Evolutionary conservation across 2,113 vertebrate genomes (phyloP), one percentile per base, ranked within the genome.

Genomic region (Gallinago jamesoni): DNA sequence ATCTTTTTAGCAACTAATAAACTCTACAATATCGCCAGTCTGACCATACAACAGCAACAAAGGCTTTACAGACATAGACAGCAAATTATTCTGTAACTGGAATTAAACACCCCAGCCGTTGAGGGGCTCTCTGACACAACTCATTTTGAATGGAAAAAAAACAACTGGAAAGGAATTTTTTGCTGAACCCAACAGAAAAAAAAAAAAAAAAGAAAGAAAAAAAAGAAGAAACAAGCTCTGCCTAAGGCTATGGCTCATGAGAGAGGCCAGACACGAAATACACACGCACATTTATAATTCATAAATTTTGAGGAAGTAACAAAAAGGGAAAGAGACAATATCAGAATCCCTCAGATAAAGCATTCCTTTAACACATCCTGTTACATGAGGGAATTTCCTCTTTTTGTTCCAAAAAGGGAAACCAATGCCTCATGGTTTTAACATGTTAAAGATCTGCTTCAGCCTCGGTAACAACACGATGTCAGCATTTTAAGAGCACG

Each of bases 391-490:
- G 89, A 66, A 96, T 93, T 96, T 97, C 95, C 93, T 93, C 84
- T 94, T 93, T 94, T 82, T 82, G 87, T 83, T 91, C 82, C 90
- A 88, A 43, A 95, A 87, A 75, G 72, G 78, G 87, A 96, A 97
- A 95, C n/a, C 35, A 33, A 45, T 28, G 52, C 90, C 73, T 84
- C 72, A 48, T 53, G 69, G 41, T 48, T 91, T 81, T 27, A 94
- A 87, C 53, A 73, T 24, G 50, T 39, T 64, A 66, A 84, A 91
- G 84, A 84, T 74, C 89, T 84, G 74, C 89, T 91, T 30, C 41
- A 89, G 80, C n/a, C 2, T 21, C 5, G 0, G 31, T 21, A 86
- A 47, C 68, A 70, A 25, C 53, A 76, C 77, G 3, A 7, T 9
- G 41, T 96, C 95, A 96, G 94, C 91, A 45, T 69, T 88, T 96